These are phyloP conservation scores for Falco novaeseelandiae DNA, from an alignment of 2,797 vertebrate species.

Conservation along the genomic window DNA sequence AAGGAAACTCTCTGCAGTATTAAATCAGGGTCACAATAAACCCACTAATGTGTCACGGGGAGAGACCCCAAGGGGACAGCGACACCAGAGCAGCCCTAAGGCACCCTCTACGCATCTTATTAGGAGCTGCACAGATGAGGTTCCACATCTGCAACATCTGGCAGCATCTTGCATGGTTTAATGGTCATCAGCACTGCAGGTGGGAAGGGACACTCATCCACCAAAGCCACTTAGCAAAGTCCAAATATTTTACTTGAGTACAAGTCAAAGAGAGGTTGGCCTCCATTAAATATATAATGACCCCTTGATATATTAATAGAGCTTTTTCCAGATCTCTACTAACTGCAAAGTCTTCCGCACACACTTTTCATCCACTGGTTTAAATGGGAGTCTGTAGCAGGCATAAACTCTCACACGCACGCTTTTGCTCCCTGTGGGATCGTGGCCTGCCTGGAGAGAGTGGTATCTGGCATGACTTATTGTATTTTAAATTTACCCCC, in stretches of 20 bases:
- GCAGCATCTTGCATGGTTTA: neutral
- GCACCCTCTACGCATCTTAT: neutral
- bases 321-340: neutral
- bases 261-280: neutral
- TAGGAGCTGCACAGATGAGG: neutral
- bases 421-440: neutral
- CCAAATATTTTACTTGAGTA: neutral
- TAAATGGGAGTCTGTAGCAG: neutral
- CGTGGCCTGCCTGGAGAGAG: neutral
- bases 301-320: neutral
- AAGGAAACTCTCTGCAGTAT: neutral
- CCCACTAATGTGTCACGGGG: neutral
- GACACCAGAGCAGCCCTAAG: neutral
- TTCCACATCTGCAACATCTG: neutral
- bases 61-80: neutral
- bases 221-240: neutral
- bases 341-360: neutral
- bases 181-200: neutral
- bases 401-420: neutral
- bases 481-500: slow-evolving; percentile 28
- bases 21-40: neutral
- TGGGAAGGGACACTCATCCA: neutral
- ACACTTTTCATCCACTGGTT: neutral
- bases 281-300: neutral
- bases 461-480: neutral